phyloP scores from a whole-genome alignment of 2,797 vertebrate genomes.

The Gadopsis bispinosus region DNA sequence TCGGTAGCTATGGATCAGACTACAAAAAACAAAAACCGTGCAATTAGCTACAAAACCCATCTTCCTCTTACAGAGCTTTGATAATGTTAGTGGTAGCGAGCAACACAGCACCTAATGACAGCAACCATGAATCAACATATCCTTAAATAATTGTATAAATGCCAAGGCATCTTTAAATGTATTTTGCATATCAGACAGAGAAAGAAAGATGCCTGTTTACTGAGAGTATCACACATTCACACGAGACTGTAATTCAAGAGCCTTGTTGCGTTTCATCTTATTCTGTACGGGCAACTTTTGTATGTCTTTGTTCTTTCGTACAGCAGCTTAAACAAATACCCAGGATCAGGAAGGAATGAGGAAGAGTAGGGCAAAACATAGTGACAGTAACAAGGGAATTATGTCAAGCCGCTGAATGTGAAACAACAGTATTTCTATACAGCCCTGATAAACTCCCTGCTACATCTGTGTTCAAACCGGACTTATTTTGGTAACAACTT shows the following conservation, averaged over 20 bases:
- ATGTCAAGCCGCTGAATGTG: constrained; percentile 7
- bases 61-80: neutral
- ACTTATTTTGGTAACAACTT: neutral
- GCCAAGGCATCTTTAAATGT: neutral
- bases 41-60: neutral
- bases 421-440: constrained; percentile 13
- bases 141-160: constrained; percentile 16
- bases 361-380: constrained; percentile 39
- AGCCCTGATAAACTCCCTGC: neutral
- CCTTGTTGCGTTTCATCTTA: constrained; percentile 34
- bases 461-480: neutral
- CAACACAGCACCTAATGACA: neutral
- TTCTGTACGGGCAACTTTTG: constrained; percentile 28
- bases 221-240: constrained; percentile 18
- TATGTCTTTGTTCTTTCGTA: constrained; percentile 44
- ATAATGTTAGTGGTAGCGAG: neutral
- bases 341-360: constrained; percentile 53
- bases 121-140: neutral
- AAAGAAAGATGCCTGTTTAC: neutral
- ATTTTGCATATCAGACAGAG: constrained; percentile 2
- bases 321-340: constrained; percentile 50
- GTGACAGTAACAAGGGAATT: constrained; percentile 19
- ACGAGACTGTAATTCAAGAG: constrained; percentile 36
- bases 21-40: neutral
- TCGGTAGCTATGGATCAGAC: neutral